Evolutionary conservation across 2,888 invertebrate genomes (phyloP), one percentile per base, ranked within the genome.

Genomic region (Metellina segmentata): DNA sequence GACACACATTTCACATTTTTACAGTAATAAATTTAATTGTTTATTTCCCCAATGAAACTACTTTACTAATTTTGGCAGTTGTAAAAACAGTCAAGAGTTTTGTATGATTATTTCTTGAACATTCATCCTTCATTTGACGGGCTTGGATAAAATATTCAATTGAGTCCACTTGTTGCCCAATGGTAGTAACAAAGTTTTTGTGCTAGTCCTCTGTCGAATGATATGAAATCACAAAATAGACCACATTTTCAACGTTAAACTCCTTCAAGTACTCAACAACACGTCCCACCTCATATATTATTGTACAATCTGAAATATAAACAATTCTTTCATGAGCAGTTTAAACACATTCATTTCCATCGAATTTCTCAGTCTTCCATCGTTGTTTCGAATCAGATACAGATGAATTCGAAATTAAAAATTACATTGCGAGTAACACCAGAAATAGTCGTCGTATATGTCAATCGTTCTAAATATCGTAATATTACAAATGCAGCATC

Each of bases 61-160:
- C 8, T 6, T 81, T 19, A 48, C 48, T 48, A 19, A 70, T 81
- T 72, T 81, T 69, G 81, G 61, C 74, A 75, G 61, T 85, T 85
- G 53, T 85, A 85, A 85, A 83, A 85, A 75, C 52, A 11, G 51
- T 61, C 9, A 81, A 9, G 19, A 19, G 61, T 81, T 13, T 81
- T 52, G 34, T 34, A 34, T 34, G 34, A 34, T 34, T 34, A 34
- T 34, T 34, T 34, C 34, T 34, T 34, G 34, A 34, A 34, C 34
- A 34, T 34, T 34, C 4, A 34, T 34, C 34, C 34, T 34, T 34
- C 34, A 34, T 34, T 34, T 4, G 34, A 2, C 34, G 34, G 34
- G 34, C 34, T 34, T 34, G 34, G 34, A 34, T 34, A 34, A 34
- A 34, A 34, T 34, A 34, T 34, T 34, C 34, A 34, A 34, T 34